Evolutionary conservation across 1,140 invertebrate species (phyloP).

Genomic region (Thaumetopoea pityocampa): DNA sequence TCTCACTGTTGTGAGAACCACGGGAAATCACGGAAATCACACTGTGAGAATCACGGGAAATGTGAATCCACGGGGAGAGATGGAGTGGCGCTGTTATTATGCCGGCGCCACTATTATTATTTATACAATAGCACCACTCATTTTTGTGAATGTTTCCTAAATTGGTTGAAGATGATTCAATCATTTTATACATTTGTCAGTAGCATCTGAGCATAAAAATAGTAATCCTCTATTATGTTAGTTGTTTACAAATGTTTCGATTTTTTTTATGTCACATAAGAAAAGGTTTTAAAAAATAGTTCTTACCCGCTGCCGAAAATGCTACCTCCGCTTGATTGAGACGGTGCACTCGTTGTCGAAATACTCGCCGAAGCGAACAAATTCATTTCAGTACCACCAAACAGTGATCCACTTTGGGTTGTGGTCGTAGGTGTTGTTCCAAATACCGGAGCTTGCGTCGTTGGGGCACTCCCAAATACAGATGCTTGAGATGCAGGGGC

Average conservation of each 20-base stretch:
- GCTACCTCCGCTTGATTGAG: constrained; percentile 40
- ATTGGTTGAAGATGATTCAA: no score
- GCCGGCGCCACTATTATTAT: no score
- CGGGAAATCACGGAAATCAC: no score
- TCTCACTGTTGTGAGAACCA: no score
- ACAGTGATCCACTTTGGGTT: constrained; percentile 39
- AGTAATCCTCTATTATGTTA: no score
- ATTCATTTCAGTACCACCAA: constrained; percentile 42
- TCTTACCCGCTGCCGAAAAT: constrained; percentile 56
- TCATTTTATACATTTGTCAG: no score
- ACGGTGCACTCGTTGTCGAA: constrained; percentile 47
- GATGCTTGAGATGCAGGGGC: constrained; percentile 26
- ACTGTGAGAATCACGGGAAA: no score
- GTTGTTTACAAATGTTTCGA: background rate
- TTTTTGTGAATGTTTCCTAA: no score
- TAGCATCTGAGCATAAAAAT: no score
- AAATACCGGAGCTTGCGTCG: constrained; percentile 32
- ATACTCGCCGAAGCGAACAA: constrained; percentile 57
- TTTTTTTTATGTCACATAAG: background rate
- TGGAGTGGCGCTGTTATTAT: no score
- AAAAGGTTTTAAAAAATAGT: background rate
- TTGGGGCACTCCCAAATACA: constrained; percentile 30
- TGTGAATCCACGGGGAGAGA: no score
- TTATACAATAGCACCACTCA: no score
- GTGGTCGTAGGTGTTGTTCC: constrained; percentile 29